Evolutionary conservation across 2,797 vertebrate genomes (phyloP), one percentile per base, ranked within the genome.

Genomic region (Sebastes ruberrimus): DNA sequence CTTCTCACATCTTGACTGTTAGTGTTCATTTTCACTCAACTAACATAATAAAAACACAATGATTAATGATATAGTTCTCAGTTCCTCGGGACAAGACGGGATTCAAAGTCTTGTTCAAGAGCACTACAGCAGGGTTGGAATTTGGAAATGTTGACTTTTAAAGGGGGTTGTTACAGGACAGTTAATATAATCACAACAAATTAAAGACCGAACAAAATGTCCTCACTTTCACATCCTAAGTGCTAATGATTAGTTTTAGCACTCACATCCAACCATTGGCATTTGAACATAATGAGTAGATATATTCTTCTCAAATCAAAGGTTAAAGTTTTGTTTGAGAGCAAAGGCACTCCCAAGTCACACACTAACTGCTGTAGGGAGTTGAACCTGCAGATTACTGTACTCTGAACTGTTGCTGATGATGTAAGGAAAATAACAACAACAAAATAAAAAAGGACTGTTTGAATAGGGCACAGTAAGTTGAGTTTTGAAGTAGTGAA

Each of bases 71-170:
- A 56, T 56, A 56, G 1, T 27, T 7, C 55, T 56, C 23, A 56
- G 55, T 56, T 56, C 23, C 3, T 13, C 23, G 14, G 11, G 23
- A 25, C 53, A 56, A 56, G 10, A 53, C 5, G 10, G n/a, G 53
- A 55, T 55, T 55, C 22, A 55, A 55, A 55, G 38, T 23, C 10
- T 55, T 42, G 38, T 42, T 42, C 38, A 42, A 42, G 38, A 42
- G 38, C 0, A 16, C 0, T 0, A 42, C 38, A 16, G 38, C 14
- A 16, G 38, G 14, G 38, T 42, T 0, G 38, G 38, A 38, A 38
- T 38, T 42, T 0, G 38, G 38, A 42, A 42, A 18, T 0, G 14
- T 42, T 42, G 38, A 42, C 38, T 42, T 0, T 16, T 42, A 42
- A 42, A 16, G 0, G 38, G 38, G 14, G 14, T 42, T 42, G 38